Conservation (phyloP, 2,888 invertebrate genomes). For the Lepidochrysops patricia region DNA sequence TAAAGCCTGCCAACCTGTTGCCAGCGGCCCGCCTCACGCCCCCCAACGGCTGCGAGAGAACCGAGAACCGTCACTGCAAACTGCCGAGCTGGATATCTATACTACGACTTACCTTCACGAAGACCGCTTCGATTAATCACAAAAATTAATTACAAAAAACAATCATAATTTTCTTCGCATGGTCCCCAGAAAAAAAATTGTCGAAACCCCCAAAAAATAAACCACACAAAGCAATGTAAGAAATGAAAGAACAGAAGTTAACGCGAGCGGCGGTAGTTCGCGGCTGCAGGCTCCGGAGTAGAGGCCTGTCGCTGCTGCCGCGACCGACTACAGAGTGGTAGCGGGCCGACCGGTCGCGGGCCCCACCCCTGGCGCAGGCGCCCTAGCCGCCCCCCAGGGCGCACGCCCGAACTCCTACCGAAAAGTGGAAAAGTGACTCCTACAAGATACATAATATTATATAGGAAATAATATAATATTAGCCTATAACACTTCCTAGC, state of each 20-base stretch:
- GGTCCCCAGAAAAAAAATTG: constrained; percentile 30
- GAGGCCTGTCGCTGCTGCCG: constrained; percentile 58
- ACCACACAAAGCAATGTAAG: constrained; percentile 49
- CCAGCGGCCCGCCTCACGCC: constrained; percentile 71
- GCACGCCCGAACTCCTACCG: constrained; percentile 71
- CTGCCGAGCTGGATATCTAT: constrained; percentile 20
- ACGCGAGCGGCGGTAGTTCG: constrained; percentile 61
- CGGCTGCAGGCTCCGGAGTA: constrained; percentile 36
- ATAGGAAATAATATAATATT: constrained; percentile 69
- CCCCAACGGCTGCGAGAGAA: constrained; percentile 31
- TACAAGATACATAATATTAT: constrained; percentile 70
- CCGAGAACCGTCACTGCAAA: constrained; percentile 7
- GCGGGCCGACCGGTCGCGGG: constrained; percentile 58
- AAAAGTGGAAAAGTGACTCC: constrained; percentile 73
- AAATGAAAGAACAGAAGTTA: constrained; percentile 40
- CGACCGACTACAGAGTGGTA: constrained; percentile 65
- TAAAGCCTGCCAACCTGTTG: constrained; percentile 63
- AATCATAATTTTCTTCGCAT: constrained; percentile 32
- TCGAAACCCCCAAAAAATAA: constrained; percentile 46
- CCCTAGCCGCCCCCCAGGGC: constrained; percentile 39
- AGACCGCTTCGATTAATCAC: constrained; percentile 32
- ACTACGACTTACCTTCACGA: constrained; percentile 32
- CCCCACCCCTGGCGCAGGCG: constrained; percentile 71
- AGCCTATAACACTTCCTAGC: constrained; percentile 37
- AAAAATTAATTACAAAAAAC: constrained; percentile 50